Base-by-base conservation (phyloP, 2,113 vertebrate species). In the Alethe diademata region DNA sequence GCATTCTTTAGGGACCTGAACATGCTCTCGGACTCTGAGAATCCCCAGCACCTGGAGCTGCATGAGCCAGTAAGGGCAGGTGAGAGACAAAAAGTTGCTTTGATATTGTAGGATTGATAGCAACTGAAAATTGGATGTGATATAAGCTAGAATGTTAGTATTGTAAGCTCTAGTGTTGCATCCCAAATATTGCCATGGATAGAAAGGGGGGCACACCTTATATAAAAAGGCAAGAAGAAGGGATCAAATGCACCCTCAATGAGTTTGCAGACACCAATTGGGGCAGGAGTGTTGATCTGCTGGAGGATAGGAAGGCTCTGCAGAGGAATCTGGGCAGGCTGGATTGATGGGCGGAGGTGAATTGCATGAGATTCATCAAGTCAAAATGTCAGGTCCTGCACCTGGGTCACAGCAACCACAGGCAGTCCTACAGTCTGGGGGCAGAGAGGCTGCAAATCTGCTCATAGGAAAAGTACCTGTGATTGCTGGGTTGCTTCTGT, bases 1-100 rank as follows among this genome's bases (percentile, higher is more conserved):
- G 28, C 69, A 94, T 97, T 97, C 91, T 97, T 97, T 97, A 99
- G 99, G 94, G 99, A 99, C 96, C 97, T 99, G 92, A 99, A 99
- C 95, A 99, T 99, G 99, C 97, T 99, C 53, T 99, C 99, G 1
- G 98, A 99, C 96, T 98, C 98, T 47, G 99, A 99, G 95, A 98
- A 98, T 87, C 97, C 98, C 50, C 99, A 99, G 97, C 98, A 98
- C 88, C 95, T 99, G 97, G 99, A 99, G 91, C 97, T 99, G 67
- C 99, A 99, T 36, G 98, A 99, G 54, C 98, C 98, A 85, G 97
- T 98, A 65, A 99, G 98, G 97, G 90, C 99, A 92, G 98, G 99
- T 99, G 98, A 86, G 98, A 93, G 11, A 89, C 56, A 80, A 26
- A 67, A 31, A 33, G 33, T 75, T 82, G 14, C 20, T 95, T 88